Evolutionary conservation across 2,113 vertebrate species (phyloP), one percentile per base, ranked within the genome.

Genomic region (Nerophis lumbriciformis): DNA sequence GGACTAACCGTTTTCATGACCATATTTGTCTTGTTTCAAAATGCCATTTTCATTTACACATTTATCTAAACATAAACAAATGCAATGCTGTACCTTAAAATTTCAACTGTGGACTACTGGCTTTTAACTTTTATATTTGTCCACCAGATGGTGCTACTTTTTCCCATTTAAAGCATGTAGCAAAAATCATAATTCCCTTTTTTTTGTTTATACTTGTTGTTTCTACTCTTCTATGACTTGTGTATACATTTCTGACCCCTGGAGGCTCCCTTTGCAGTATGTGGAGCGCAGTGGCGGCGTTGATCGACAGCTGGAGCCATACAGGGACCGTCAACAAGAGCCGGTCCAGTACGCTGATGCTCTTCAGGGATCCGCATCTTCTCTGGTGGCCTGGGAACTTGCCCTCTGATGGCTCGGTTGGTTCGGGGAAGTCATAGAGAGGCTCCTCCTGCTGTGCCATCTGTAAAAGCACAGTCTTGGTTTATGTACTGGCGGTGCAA

Each of bases 221-320:
- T 39, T 39, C 38, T 6, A 39, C 39, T 9, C 10, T 45, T 45
- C 10, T 45, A 45, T 45, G 3, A 45, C 42, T 12, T 45, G 12
- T 45, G 12, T 6, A 45, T 45, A 11, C 11, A 45, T 45, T 60
- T 68, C 92, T 89, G 75, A 96, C 94, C 92, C 94, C 94, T 0
- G 92, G 91, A 47, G 92, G 93, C 69, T 96, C 92, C 0, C 91
- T 88, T 66, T 91, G 92, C 65, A 96, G 87, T 56, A 94, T 90
- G 59, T 96, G 94, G 63, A 96, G 88, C 0, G 93, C 92, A 0
- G 92, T 92, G 0, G 94, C 94, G 0, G 93, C 91, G 55, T 94
- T 96, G 80, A 94, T 90, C 36, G 86, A 91, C 35, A 95, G 85
- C 85, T 95, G 94, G 7, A 95, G 86, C 94, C 94, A 96, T 52